Evolutionary conservation across 2,888 invertebrate species (phyloP), one percentile per base, ranked within the genome.

Genomic region (Mylabris sibirica): DNA sequence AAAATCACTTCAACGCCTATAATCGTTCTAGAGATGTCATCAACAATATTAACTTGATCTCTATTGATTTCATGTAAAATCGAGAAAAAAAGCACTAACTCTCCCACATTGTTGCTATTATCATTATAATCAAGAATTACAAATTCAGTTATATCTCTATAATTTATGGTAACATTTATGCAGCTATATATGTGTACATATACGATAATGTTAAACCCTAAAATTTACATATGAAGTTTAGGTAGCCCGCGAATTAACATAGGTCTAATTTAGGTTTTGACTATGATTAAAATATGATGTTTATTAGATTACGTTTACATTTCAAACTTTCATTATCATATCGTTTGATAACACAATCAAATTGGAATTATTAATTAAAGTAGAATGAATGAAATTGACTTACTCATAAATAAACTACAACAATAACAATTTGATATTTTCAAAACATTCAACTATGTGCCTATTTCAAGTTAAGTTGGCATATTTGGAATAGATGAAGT

Each of bases 201-300:
- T 73, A 72, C 71, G 71, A 71, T 69, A 67, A 69, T 70, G 66
- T 66, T 70, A 68, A 72, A 72, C 76, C 72, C 68, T 70, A 72
- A 53, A 53, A 79, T 78, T 79, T 77, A 72, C 77, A 78, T 79
- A 76, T 74, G 69, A 73, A 73, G 75, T 74, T 57, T 60, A 38
- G 53, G 76, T 74, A 72, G 77, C 75, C 77, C 75, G 74, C 78
- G 76, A 78, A 78, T 79, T 78, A 79, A 77, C 79, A 75, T 75
- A 74, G 76, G 72, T 74, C 75, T 77, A 77, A 77, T 76, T 77
- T 72, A 71, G 72, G 64, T 59, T 53, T 67, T 69, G 72, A 76
- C 74, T 71, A 79, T 79, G 76, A 76, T 78, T 75, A 75, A 75
- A 74, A 76, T 75, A 76, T 76, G 74, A 74, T 75, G 73, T 76